phyloP scores from a whole-genome alignment of 2,888 invertebrate species.

The Plutella xylostella region DNA sequence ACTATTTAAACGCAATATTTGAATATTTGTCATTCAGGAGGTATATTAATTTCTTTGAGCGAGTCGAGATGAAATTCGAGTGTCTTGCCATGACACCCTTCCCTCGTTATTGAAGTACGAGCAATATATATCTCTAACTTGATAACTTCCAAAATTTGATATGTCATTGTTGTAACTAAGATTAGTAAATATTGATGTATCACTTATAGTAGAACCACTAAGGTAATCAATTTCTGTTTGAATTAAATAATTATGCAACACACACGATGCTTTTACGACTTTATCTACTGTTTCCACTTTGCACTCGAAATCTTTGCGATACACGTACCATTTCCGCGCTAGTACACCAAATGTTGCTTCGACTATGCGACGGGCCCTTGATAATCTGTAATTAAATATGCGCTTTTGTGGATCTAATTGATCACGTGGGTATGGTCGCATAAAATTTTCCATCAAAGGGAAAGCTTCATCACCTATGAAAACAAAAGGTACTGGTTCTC shows the following conservation, averaged over 20 bases:
- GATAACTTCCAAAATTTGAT: constrained; percentile 13
- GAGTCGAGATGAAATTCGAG: constrained; percentile 12
- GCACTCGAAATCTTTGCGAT: constrained; percentile 13
- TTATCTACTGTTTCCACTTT: constrained; percentile 10
- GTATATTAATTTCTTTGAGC: constrained; percentile 14
- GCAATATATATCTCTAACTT: constrained; percentile 17
- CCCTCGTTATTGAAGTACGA: constrained; percentile 15
- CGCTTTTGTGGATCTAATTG: constrained; percentile 14
- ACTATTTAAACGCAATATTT: neutral
- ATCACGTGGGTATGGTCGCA: constrained; percentile 20
- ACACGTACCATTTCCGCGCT: constrained; percentile 19
- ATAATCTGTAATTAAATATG: constrained; percentile 21
- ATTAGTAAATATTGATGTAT: neutral
- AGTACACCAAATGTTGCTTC: constrained; percentile 21
- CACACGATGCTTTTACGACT: constrained; percentile 4
- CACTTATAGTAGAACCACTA: neutral
- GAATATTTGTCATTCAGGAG: neutral
- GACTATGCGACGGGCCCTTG: constrained; percentile 19
- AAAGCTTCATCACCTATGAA: constrained; percentile 19
- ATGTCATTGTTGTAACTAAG: constrained; percentile 1
- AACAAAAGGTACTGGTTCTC: constrained; percentile 18
- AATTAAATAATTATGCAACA: constrained; percentile 3
- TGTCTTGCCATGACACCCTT: constrained; percentile 15
- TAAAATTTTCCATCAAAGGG: constrained; percentile 18
- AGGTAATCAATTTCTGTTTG: constrained; percentile 10